phyloP scores from a whole-genome alignment of 2,888 invertebrate genomes.

The Conops quadrifasciatus region DNA sequence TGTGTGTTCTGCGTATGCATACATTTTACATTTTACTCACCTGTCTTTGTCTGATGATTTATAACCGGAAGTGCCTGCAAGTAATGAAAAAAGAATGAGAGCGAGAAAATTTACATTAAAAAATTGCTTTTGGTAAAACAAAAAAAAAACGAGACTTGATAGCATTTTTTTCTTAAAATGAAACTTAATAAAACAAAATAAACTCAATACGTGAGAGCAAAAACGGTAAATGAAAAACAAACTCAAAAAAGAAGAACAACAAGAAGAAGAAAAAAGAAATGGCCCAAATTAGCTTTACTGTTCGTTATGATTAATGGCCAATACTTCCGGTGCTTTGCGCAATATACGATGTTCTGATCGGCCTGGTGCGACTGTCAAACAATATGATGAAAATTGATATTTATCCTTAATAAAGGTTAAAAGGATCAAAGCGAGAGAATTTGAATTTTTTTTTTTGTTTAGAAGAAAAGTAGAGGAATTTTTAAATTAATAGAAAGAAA shows the following conservation, averaged over 20 bases:
- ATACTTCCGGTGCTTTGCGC: neutral
- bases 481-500: no score
- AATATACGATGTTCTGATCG: no score
- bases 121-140: neutral
- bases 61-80: constrained; percentile 82
- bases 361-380: no score
- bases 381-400: no score
- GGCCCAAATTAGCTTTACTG: constrained; percentile 33
- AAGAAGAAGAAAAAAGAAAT: constrained; percentile 20
- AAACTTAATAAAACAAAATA: neutral
- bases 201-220: neutral
- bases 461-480: no score
- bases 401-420: no score
- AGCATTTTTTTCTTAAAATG: neutral
- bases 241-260: neutral
- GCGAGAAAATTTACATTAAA: constrained; percentile 34
- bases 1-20: constrained; percentile 30
- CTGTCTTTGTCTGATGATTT: constrained; percentile 85
- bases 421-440: no score
- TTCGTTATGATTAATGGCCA: constrained; percentile 34
- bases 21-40: constrained; percentile 67
- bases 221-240: neutral
- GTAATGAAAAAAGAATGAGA: constrained; percentile 47
- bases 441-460: no score
- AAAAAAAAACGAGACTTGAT: neutral